A percentile compares a stretch with the other conserved stretches of the same genome.
phyloP scores from a whole-genome alignment of 2,113 vertebrate genomes.

The Vidua chalybeata region DNA sequence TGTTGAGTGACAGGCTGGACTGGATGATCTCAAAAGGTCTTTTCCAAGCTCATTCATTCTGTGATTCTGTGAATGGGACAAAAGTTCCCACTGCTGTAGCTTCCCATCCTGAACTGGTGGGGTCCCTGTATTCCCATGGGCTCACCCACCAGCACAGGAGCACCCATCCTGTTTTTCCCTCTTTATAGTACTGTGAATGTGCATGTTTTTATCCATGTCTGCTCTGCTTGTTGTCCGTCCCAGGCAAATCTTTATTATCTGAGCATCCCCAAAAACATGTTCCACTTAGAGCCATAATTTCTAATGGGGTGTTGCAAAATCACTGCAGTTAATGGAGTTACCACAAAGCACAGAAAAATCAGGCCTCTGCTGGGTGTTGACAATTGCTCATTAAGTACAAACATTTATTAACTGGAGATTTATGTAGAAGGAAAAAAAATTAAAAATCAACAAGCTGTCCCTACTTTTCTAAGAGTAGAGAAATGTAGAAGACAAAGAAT shows the following conservation, averaged over 20 bases:
- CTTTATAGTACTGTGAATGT: not conserved
- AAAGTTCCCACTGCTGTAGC: not conserved
- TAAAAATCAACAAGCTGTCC: not conserved
- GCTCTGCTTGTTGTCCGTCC: not conserved
- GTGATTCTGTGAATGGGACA: not conserved
- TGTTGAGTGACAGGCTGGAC: not conserved
- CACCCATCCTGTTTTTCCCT: not conserved
- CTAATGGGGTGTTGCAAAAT: not conserved
- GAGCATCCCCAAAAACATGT: not conserved
- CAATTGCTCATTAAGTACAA: not conserved
- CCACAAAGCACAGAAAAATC: not conserved
- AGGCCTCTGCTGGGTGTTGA: not conserved
- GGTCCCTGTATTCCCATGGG: not conserved
- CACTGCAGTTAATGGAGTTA: not conserved
- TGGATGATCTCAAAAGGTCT: not conserved
- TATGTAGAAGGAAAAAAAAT: not conserved
- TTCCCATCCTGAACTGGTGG: not conserved
- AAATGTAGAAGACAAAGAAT: not conserved
- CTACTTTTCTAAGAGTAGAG: not conserved
- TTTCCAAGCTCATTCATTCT: not conserved
- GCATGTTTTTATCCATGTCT: rapidly evolving
- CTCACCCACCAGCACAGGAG: not conserved
- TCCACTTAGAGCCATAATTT: not conserved
- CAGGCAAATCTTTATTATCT: not conserved
- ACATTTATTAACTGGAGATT: not conserved